Evolutionary conservation across 2,113 vertebrate species (phyloP).

Genomic region (Scartelaos histophorus): DNA sequence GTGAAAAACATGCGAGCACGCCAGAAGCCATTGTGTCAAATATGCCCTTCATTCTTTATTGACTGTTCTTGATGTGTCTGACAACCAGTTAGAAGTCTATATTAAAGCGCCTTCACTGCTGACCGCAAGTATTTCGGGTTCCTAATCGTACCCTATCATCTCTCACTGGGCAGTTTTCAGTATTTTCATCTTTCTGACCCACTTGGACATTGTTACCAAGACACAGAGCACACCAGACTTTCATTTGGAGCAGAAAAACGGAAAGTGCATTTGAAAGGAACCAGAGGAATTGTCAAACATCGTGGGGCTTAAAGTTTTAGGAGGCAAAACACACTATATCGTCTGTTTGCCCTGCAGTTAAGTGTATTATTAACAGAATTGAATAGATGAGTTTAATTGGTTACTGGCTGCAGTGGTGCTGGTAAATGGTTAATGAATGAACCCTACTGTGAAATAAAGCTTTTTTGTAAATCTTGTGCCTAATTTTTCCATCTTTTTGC

Average conservation of each 20-base stretch:
- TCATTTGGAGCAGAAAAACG: conserved; percentile 39
- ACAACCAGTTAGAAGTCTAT: conserved; percentile 54
- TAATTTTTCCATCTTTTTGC: conserved; percentile 9
- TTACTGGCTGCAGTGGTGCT: conserved; percentile 11
- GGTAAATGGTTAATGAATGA: conserved; percentile 37
- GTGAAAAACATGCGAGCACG: conserved; percentile 23
- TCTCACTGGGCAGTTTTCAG: conserved; percentile 48
- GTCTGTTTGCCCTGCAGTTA: conserved; percentile 37
- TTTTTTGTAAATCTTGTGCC: not conserved
- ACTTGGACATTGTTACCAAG: conserved; percentile 56
- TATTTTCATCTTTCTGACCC: conserved; percentile 60
- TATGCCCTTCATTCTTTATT: conserved; percentile 53
- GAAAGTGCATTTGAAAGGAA: conserved; percentile 49
- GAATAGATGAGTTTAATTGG: conserved; percentile 27
- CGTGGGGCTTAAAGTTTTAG: conserved; percentile 25
- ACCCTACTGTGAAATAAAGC: conserved; percentile 6
- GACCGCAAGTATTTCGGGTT: conserved; percentile 42
- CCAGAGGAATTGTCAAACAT: conserved; percentile 48
- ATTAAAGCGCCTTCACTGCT: conserved; percentile 45
- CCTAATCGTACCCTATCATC: conserved; percentile 56
- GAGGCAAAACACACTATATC: conserved; percentile 41
- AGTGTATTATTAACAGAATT: conserved; percentile 37
- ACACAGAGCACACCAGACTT: conserved; percentile 41
- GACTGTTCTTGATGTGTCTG: conserved; percentile 53
- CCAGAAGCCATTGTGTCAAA: conserved; percentile 39